Evolutionary conservation across 1,140 invertebrate genomes (phyloP).

Genomic region (Asbolus verrucosus): DNA sequence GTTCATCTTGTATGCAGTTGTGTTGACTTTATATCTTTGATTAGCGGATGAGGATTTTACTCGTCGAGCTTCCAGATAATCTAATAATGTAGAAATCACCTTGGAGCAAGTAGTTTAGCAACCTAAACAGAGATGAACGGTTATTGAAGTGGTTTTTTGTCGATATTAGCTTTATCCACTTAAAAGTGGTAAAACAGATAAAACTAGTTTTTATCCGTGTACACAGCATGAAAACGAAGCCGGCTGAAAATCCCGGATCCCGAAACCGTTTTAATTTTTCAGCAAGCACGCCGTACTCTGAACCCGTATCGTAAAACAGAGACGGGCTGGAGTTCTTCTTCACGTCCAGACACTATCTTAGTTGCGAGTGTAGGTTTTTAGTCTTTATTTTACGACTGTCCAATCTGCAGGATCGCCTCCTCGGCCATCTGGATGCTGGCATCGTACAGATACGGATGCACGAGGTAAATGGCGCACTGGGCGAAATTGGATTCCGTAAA

Average conservation of each 20-base stretch:
- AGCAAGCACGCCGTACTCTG: constrained; percentile 16
- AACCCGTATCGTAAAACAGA: constrained; percentile 35
- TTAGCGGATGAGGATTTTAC: too few relatives aligned
- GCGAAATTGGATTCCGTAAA: constrained; percentile 36
- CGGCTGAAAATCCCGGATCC: too few relatives aligned
- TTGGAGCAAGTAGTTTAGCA: too few relatives aligned
- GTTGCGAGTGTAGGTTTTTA: constrained; percentile 37
- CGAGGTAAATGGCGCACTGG: constrained; percentile 26
- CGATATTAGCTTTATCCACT: constrained; percentile 13
- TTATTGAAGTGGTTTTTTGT: constrained; percentile 8
- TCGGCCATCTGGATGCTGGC: constrained; percentile 32
- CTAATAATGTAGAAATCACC: too few relatives aligned
- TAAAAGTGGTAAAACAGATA: constrained; percentile 1
- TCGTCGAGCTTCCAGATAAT: too few relatives aligned
- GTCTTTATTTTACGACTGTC: constrained; percentile 39
- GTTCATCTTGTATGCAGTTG: too few relatives aligned
- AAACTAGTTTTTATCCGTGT: constrained; percentile 16
- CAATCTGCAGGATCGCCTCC: constrained; percentile 34
- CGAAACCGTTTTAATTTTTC: constrained; percentile 35
- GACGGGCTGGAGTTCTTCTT: constrained; percentile 15
- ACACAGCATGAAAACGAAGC: constrained; percentile 13
- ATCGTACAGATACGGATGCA: constrained; percentile 33
- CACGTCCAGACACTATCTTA: constrained; percentile 38
- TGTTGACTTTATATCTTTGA: too few relatives aligned
- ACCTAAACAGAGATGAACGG: constrained; percentile 13